Evolutionary conservation across 2,113 vertebrate species (phyloP).

Genomic region (Eidolon helvum): DNA sequence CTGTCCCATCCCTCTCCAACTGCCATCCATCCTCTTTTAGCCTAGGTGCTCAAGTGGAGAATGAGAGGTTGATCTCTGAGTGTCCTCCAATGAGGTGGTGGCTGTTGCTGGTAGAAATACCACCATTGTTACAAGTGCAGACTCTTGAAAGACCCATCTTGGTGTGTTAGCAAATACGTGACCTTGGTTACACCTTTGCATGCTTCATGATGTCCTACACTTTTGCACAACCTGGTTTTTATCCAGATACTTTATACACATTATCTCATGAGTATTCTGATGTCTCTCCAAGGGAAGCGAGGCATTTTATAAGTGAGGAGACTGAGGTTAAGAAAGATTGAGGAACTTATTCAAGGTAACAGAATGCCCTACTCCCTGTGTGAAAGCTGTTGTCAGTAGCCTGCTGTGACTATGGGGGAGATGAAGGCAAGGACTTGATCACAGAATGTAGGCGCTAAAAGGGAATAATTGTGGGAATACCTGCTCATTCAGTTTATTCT

Average conservation of each 20-base stretch:
- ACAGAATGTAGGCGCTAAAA: neutral
- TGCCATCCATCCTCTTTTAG: neutral
- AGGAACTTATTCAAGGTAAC: neutral
- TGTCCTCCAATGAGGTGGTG: neutral
- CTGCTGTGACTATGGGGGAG: neutral
- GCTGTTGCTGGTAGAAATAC: neutral
- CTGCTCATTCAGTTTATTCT: neutral
- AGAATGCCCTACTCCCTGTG: neutral
- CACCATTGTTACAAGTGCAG: neutral
- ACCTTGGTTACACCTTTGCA: neutral
- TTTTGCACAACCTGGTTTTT: neutral
- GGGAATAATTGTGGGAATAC: neutral
- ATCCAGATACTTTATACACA: fast-evolving
- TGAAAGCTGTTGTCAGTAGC: neutral
- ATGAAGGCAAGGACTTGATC: neutral
- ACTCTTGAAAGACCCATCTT: neutral
- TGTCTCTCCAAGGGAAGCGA: neutral
- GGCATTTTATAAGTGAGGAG: neutral
- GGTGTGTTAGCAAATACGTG: neutral
- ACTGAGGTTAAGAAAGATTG: neutral
- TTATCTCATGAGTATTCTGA: neutral
- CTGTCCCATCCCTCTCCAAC: neutral
- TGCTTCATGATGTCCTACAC: fast-evolving
- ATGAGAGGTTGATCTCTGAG: neutral
- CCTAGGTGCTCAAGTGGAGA: neutral